Evolutionary conservation across 2,888 invertebrate species (phyloP).

Genomic region (Epirrhoe alternata): DNA sequence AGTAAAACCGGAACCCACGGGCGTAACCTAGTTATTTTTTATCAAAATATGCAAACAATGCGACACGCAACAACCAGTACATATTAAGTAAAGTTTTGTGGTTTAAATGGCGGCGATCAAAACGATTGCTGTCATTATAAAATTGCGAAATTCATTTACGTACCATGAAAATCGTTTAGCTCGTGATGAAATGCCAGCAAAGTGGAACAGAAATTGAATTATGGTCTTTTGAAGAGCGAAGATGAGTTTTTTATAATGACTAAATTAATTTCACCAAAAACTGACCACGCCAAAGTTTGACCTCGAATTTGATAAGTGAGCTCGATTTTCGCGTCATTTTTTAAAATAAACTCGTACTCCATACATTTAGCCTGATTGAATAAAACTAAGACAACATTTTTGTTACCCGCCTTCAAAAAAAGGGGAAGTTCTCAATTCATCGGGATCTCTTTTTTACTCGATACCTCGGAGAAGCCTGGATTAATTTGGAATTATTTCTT

Average conservation of each 20-base stretch:
- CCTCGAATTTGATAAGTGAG: too few species aligned
- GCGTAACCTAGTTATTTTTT: background rate
- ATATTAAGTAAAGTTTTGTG: conserved; percentile 9
- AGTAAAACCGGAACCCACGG: too few species aligned
- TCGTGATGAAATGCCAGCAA: conserved; percentile 11
- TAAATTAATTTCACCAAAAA: conserved; percentile 1
- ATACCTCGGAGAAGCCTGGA: too few species aligned
- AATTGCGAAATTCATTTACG: conserved; percentile 22
- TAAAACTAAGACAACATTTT: too few species aligned
- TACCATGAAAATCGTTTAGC: conserved; percentile 24
- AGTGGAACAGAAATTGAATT: conserved; percentile 10
- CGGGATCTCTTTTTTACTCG: too few species aligned
- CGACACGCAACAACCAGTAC: background rate
- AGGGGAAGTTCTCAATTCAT: too few species aligned
- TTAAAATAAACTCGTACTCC: too few species aligned
- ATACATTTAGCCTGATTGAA: too few species aligned
- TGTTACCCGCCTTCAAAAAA: too few species aligned
- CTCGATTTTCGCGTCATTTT: too few species aligned
- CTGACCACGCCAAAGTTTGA: too few species aligned
- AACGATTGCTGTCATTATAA: conserved; percentile 25
- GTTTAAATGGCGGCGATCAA: conserved; percentile 10
- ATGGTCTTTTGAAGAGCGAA: conserved; percentile 11
- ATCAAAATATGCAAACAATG: background rate
- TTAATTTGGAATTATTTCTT: too few species aligned
- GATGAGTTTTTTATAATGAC: background rate